These are phyloP conservation scores for Naso thynnoides DNA, from an alignment of 2,797 vertebrate species.

Conservation along the genomic window DNA sequence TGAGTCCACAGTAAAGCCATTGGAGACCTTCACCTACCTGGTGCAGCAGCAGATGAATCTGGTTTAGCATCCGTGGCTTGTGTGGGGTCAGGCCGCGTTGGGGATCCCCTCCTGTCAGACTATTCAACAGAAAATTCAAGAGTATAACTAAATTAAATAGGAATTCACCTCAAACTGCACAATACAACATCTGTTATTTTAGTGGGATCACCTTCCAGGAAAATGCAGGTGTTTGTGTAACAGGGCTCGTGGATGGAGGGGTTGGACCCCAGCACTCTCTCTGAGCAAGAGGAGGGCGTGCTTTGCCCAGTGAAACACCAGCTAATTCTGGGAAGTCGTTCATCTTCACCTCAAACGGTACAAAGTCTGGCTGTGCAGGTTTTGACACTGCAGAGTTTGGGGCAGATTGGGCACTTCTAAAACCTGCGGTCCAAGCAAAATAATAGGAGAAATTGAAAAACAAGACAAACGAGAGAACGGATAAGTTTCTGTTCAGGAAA, in stretches of 20 bases:
- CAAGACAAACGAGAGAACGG: background rate
- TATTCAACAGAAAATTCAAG: slow-evolving; percentile 21
- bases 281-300: slow-evolving; percentile 19
- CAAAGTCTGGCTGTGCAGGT: slow-evolving; percentile 51
- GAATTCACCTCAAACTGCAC: background rate
- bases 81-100: slow-evolving; percentile 32
- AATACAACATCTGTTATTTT: background rate
- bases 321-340: slow-evolving; percentile 88
- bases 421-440: slow-evolving; percentile 52
- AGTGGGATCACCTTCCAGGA: slow-evolving; percentile 58
- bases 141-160: background rate
- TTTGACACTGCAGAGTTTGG: slow-evolving; percentile 50
- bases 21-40: slow-evolving; percentile 57
- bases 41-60: slow-evolving; percentile 11
- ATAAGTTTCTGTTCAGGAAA: background rate
- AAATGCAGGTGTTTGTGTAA: slow-evolving; percentile 17
- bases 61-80: slow-evolving; percentile 31
- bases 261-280: slow-evolving; percentile 65
- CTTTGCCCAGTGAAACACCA: slow-evolving; percentile 44
- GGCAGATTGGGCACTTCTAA: slow-evolving; percentile 57
- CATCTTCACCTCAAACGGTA: slow-evolving; percentile 85
- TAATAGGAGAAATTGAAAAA: background rate
- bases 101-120: slow-evolving; percentile 56
- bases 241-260: slow-evolving; percentile 18
- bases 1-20: too few relatives aligned